Base-by-base conservation (phyloP, 2,888 invertebrate species). In the Drosophila mimica region DNA sequence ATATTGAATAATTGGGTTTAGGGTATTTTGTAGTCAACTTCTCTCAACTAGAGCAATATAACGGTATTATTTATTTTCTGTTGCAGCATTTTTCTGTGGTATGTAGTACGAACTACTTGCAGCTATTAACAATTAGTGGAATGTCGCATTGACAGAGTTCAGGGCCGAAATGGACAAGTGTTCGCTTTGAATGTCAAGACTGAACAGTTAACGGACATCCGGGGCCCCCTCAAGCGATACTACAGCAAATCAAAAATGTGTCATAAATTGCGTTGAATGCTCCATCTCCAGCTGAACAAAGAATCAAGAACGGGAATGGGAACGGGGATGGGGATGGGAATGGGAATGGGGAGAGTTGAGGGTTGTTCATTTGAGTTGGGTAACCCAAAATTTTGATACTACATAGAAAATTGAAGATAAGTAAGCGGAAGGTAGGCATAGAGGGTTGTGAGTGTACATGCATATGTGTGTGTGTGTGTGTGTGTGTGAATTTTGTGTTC, bases 351-450 rank as follows among this genome's bases (percentile, higher is more conserved):
- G 25, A 25, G n/a, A 7, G 13, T 11, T 11, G 43, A 34, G 56
- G 56, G 30, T 28, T 48, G 36, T 48, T 60, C 38, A 49, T 66
- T 77, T 78, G 78, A 78, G 74, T 78, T 71, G 74, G 78, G 78
- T 78, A 65, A 40, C 52, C 36, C 49, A 36, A 40, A 46, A 59
- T 68, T 79, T 80, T 63, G 76, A 74, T 53, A 61, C 59, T 56
- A 52, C 46, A 43, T 25, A 30, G 34, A 40, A 33, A 25, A 36
- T 30, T 25, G 49, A 13, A 40, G 48, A 17, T n/a, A 4, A 13
- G 63, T n/a, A 54, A 54, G 36, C 54, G 28, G 28, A 38, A 54
- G 20, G 43, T 43, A 15, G 15, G 46, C 30, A 38, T 2, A 13
- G 13, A 20, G 11, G 34, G 3, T n/a, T 28, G 33, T n/a, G n/a